Percentiles rank a stretch among this genome's conserved stretches.
Evolutionary conservation across 2,797 vertebrate genomes (phyloP).

Genomic region (Natrix natrix): DNA sequence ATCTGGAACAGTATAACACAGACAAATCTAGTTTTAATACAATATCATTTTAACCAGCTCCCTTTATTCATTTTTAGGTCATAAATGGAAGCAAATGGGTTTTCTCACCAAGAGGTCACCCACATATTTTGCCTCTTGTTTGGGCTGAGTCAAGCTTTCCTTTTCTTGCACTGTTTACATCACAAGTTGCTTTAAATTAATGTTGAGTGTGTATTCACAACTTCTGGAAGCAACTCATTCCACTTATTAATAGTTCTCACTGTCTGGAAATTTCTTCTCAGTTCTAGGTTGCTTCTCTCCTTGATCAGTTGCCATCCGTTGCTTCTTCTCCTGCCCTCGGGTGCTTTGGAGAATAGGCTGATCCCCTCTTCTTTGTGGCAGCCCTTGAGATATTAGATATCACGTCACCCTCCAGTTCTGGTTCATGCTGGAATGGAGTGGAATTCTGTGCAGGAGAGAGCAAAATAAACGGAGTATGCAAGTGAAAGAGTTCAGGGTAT

Average conservation of each 20-base stretch:
- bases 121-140: background rate
- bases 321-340: background rate
- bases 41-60: background rate
- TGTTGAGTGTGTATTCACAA: background rate
- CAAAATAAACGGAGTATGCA: background rate
- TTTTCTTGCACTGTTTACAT: background rate
- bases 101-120: background rate
- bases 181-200: background rate
- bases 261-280: background rate
- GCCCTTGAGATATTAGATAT: background rate
- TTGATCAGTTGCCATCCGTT: background rate
- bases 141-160: background rate
- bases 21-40: background rate
- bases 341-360: background rate
- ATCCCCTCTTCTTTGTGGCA: background rate
- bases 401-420: background rate
- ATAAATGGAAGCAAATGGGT: background rate
- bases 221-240: background rate
- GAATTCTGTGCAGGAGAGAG: background rate
- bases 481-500: background rate
- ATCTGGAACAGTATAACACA: background rate
- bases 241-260: background rate
- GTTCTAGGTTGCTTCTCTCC: background rate
- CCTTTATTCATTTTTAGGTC: background rate
- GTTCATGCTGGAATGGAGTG: background rate